Evolutionary conservation across 1,140 invertebrate genomes (phyloP), one percentile per base, ranked within the genome.

Genomic region (Hermatobates lingyangjiaoensis): DNA sequence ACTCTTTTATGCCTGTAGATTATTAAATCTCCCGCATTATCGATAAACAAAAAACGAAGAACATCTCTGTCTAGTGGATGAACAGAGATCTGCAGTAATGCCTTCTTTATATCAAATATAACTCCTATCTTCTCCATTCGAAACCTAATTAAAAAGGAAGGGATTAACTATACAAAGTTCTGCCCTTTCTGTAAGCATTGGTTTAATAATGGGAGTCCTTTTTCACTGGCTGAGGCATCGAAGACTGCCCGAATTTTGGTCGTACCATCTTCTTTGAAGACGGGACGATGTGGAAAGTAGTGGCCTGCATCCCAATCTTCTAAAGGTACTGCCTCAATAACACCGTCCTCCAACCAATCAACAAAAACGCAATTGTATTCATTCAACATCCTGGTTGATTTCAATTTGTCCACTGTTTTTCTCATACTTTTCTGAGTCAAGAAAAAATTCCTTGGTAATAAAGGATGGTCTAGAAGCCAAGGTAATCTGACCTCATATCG

Each of bases 61-160:
- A 51, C 56, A 27, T 61, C 54, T 28, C 63, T 42, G 48, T 66
- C 60, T 38, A 52, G 52, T 42, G 48, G n/a, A 28, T 50, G 25
- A 12, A 68, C 34, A 10, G 26, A 34, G n/a, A 67, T 60, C 54
- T 60, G 59, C 25, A 61, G 50, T 56, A 67, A 67, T 3, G 62
- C 63, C 45, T 62, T 62, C 39, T 57, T 52, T 5, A 68, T 66
- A 46, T 68, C 66, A 15, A 63, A 53, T n/a, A 57, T 58, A 12
- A 67, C 56, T 23, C 62, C 66, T 38, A 64, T 60, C 46, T 52
- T 54, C 15, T 53, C 50, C 27, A 52, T 34, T 46, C 64, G 45
- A 53, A 68, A 66, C 30, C 56, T 50, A 15, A 58, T 20, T 12
- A 69, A 50, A 49, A 68, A 54, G 1, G 54, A 4, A 10, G 62